Evolutionary conservation across 1,140 invertebrate genomes (phyloP).

Genomic region (Drosophila santomea): DNA sequence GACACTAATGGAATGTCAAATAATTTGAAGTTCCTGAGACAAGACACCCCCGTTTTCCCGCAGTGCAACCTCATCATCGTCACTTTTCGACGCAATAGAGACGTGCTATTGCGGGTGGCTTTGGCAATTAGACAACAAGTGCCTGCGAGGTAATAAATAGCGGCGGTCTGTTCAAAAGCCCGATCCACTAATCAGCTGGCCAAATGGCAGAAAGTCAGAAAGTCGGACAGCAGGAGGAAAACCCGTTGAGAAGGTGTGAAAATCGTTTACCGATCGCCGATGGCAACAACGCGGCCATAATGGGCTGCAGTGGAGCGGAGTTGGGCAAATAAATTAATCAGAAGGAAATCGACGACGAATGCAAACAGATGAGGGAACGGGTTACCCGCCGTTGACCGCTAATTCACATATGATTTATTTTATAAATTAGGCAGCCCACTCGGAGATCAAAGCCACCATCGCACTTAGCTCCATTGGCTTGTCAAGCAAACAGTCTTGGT

Average conservation of each 20-base stretch:
- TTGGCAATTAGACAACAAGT: conserved; percentile 81
- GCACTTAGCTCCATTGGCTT: conserved; percentile 41
- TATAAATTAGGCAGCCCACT: conserved; percentile 67
- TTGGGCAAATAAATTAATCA: conserved; percentile 79
- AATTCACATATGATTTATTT: conserved; percentile 74
- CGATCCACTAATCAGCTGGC: conserved; percentile 58
- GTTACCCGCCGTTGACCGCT: conserved; percentile 62
- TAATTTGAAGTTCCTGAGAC: no score
- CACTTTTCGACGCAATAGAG: conserved; percentile 15
- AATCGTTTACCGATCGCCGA: conserved; percentile 58
- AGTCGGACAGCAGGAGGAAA: conserved; percentile 25
- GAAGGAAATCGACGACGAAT: conserved; percentile 62
- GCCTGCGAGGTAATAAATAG: conserved; percentile 30
- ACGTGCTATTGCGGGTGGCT: conserved; percentile 76
- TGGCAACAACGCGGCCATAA: conserved; percentile 56
- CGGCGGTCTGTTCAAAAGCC: conserved; percentile 63
- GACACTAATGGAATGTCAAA: no score
- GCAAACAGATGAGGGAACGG: conserved; percentile 35
- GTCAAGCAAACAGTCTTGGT: conserved; percentile 66
- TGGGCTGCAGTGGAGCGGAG: conserved; percentile 41
- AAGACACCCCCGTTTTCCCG: background rate
- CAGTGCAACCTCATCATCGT: conserved; percentile 25
- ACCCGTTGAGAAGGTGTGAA: conserved; percentile 65
- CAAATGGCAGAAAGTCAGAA: conserved; percentile 15
- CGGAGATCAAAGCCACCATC: conserved; percentile 42